Evolutionary conservation across 2,888 invertebrate genomes (phyloP), one percentile per base, ranked within the genome.

Genomic region (Rhyacophila evoluta): DNA sequence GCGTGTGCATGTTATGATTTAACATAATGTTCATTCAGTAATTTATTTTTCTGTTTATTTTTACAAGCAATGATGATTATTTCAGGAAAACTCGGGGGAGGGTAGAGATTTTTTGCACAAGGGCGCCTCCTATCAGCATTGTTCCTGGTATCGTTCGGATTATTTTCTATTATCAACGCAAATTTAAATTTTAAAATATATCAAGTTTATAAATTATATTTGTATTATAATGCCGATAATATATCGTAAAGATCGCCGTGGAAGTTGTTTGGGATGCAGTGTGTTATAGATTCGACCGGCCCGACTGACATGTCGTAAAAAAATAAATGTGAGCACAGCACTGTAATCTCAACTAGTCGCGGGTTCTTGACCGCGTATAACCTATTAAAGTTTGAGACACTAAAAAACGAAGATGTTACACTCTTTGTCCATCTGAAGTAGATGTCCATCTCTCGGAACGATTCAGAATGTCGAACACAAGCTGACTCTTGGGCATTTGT

Each of bases 361-460:
- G 77, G 79, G 79, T 77, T 79, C 79, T 79, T 79, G 79, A 79
- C 79, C 79, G 79, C 79, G 74, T 77, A 74, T 79, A 79, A 79
- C 79, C 79, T 77, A 79, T 79, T 77, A 79, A 79, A 71, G 77
- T 77, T 79, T 77, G 77, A 79, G 77, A 77, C 74, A 74, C 71
- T 77, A 77, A 79, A 79, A 79, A 79, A 79, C 75, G 69, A 76
- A 76, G 71, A 76, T 76, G 76, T 19, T 55, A 55, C 55, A 55
- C 55, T 55, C 55, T 55, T 55, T 55, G 55, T 55, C 55, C 55
- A 55, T 55, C 55, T 55, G 55, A 55, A 55, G 19, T 55, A 19
- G 55, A 55, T 55, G 55, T 55, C 55, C 55, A 55, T 55, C 25
- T 55, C 55, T 55, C 10, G 15, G 6, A 55, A 15, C 25, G 55